Evolutionary conservation across 1,140 invertebrate genomes (phyloP).

Genomic region (Druon quercuslanigerum): DNA sequence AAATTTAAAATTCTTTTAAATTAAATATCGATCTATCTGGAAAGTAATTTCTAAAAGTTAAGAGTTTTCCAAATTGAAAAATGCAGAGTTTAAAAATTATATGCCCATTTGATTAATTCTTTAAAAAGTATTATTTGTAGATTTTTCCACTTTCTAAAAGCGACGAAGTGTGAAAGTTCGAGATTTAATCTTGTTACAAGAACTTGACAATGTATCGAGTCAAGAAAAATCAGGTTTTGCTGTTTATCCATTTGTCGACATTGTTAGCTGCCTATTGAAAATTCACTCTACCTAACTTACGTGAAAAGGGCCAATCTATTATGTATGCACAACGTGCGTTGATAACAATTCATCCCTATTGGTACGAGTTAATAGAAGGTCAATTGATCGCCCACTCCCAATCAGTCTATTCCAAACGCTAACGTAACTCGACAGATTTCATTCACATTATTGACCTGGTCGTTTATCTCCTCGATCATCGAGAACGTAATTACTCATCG

Average conservation of each 20-base stretch:
- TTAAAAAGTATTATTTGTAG: no score
- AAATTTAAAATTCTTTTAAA: no score
- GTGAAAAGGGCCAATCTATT: constrained; percentile 60
- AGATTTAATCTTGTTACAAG: neutral
- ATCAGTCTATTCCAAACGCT: constrained; percentile 58
- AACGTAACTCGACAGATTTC: constrained; percentile 68
- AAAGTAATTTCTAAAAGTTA: no score
- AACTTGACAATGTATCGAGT: constrained; percentile 25
- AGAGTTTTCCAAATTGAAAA: no score
- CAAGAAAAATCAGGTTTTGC: neutral
- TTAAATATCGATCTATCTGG: no score
- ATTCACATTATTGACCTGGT: constrained; percentile 69
- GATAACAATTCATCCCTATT: constrained; percentile 71
- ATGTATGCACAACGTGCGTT: constrained; percentile 65
- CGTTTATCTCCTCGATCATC: constrained; percentile 54
- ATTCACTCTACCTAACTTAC: constrained; percentile 20
- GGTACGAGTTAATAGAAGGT: constrained; percentile 69
- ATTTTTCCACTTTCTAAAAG: neutral
- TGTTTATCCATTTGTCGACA: neutral
- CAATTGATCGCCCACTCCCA: constrained; percentile 72
- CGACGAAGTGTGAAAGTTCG: neutral
- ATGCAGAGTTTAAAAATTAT: no score
- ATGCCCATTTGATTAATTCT: no score
- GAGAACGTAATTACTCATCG: constrained; percentile 59
- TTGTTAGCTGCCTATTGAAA: constrained; percentile 32